Evolutionary conservation across 2,888 invertebrate genomes (phyloP).

Genomic region (Andrena praecox): DNA sequence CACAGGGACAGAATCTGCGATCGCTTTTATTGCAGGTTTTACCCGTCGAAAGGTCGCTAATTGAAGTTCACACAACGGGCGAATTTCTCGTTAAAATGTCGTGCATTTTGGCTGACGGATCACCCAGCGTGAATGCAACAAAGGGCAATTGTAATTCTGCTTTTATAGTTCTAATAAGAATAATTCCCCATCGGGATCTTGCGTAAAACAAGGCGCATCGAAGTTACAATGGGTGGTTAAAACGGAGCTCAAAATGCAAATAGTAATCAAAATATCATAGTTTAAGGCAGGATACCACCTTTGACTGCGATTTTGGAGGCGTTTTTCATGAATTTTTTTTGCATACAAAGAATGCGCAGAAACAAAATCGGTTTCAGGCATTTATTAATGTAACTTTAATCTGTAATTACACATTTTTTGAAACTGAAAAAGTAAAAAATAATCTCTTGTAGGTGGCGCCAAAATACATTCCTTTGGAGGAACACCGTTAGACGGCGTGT

Average conservation of each 20-base stretch:
- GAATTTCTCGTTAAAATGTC: constrained; percentile 62
- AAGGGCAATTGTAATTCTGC: background rate
- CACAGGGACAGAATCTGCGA: constrained; percentile 55
- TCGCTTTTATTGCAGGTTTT: constrained; percentile 72
- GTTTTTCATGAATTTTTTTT: too few relatives aligned
- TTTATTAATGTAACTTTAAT: too few relatives aligned
- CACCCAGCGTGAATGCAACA: constrained; percentile 3
- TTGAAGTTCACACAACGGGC: constrained; percentile 63
- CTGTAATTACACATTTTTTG: too few relatives aligned
- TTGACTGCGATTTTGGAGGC: too few relatives aligned
- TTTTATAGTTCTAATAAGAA: background rate
- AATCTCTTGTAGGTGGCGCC: too few relatives aligned
- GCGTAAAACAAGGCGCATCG: background rate
- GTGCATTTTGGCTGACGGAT: constrained; percentile 41
- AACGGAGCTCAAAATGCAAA: too few relatives aligned
- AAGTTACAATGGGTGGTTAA: background rate
- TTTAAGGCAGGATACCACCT: too few relatives aligned
- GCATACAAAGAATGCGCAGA: too few relatives aligned
- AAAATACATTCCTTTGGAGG: too few relatives aligned
- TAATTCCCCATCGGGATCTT: background rate
- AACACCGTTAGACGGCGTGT: too few relatives aligned
- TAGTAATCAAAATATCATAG: background rate
- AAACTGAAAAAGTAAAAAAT: too few relatives aligned
- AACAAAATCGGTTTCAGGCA: too few relatives aligned
- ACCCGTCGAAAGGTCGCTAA: constrained; percentile 67